Percentiles rank a stretch among this genome's conserved stretches.
Evolutionary conservation across 37 sponge, comb jelly and placozoan species (phyloP).

Genomic region (Haliclona indistincta): DNA sequence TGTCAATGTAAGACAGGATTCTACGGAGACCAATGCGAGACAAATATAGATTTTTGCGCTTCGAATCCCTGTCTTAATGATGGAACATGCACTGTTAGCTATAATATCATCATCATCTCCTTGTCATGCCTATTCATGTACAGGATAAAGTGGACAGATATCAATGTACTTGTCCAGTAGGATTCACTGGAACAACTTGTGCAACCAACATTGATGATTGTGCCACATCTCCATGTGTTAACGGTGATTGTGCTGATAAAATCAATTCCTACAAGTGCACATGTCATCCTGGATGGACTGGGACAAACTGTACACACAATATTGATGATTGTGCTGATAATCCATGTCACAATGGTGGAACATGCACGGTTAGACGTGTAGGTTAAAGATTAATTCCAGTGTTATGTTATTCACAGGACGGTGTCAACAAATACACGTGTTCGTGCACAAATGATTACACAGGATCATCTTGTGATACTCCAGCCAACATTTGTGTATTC

Average conservation of each 20-base stretch:
- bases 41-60: slow-evolving; percentile 11
- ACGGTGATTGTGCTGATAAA: slow-evolving; percentile 20
- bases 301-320: slow-evolving; percentile 34
- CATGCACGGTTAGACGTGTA: slow-evolving; percentile 29
- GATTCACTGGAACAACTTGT: slow-evolving; percentile 21
- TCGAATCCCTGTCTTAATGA: slow-evolving; percentile 15
- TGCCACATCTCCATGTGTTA: slow-evolving; percentile 18
- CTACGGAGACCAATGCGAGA: not conserved
- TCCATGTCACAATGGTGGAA: slow-evolving; percentile 20
- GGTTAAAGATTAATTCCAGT: not conserved
- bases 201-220: slow-evolving; percentile 23
- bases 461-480: slow-evolving; percentile 14
- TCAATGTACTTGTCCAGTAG: slow-evolving; percentile 13
- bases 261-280: too few species aligned
- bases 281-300: slow-evolving; percentile 47
- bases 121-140: too few species aligned
- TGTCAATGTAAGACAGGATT: slow-evolving; percentile 1
- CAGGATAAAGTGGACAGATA: slow-evolving; percentile 14
- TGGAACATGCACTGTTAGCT: slow-evolving; percentile 29
- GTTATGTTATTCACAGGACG: not conserved
- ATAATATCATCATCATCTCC: too few species aligned
- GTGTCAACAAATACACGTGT: slow-evolving; percentile 14
- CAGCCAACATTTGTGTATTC: not conserved
- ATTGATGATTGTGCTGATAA: slow-evolving; percentile 17
- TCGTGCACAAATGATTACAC: slow-evolving; percentile 6